A percentile compares a stretch with the other conserved stretches of the same genome.
Conservation (phyloP, 2,888 invertebrate genomes). For the Nemotelus nigrinus region DNA sequence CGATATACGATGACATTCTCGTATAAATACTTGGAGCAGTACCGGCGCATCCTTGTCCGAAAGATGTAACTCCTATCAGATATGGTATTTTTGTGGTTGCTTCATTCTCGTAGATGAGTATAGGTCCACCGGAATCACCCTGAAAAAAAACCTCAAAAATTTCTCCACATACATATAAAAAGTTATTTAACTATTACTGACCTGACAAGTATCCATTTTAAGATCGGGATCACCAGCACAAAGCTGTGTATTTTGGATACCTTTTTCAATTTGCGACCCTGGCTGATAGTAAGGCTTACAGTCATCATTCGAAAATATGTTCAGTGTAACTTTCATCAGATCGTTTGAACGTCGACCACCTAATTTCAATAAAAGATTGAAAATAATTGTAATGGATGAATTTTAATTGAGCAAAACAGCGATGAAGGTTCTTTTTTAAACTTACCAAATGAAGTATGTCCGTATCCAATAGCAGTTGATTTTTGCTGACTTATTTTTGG, state of each 20-base stretch:
- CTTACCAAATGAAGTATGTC: constrained; percentile 45
- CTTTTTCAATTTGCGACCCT: constrained; percentile 50
- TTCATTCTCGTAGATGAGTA: neutral
- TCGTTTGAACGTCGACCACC: constrained; percentile 40
- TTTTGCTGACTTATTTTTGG: neutral
- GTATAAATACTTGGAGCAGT: constrained; percentile 55
- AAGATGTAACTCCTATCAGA: constrained; percentile 55
- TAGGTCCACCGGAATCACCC: constrained; percentile 49
- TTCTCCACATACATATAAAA: neutral
- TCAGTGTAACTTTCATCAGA: constrained; percentile 41
- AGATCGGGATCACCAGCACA: constrained; percentile 58
- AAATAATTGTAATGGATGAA: neutral
- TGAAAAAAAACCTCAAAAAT: constrained; percentile 15
- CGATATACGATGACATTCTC: constrained; percentile 54
- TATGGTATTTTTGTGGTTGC: constrained; percentile 35
- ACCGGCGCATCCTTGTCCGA: constrained; percentile 54
- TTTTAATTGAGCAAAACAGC: too few relatives aligned
- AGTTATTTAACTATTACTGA: constrained; percentile 21
- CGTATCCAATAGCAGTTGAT: constrained; percentile 45
- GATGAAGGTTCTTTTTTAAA: too few relatives aligned
- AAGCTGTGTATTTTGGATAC: constrained; percentile 56
- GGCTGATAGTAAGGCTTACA: constrained; percentile 44
- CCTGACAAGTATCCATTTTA: constrained; percentile 56
- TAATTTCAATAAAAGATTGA: neutral
- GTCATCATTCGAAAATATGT: constrained; percentile 38